Conservation (phyloP, 2,113 vertebrate species). For the Oxyura jamaicensis region DNA sequence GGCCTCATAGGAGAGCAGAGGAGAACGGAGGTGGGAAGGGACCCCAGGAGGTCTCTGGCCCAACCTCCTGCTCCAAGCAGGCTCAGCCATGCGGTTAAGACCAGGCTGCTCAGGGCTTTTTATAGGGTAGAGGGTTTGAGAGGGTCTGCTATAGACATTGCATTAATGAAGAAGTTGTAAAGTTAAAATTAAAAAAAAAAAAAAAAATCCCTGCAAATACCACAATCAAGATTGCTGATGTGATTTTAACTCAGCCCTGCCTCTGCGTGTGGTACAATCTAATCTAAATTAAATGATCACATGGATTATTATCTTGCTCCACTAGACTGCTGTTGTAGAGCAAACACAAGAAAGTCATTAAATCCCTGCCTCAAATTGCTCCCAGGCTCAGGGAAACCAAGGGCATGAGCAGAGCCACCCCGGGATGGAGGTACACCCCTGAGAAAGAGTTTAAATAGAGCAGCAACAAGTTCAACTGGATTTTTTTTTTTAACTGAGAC, state of each 20-base stretch:
- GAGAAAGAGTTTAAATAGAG: not conserved
- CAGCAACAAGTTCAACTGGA: not conserved
- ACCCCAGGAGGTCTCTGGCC: not conserved
- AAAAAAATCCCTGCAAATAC: not conserved
- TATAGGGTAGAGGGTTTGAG: not conserved
- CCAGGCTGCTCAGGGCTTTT: not conserved
- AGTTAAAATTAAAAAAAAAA: not conserved
- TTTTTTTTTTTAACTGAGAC: not conserved
- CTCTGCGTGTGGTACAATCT: not conserved
- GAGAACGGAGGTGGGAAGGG: not conserved
- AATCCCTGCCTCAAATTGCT: not conserved
- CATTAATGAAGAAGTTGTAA: not conserved
- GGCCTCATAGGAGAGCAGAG: not conserved
- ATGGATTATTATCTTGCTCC: not conserved
- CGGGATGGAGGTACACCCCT: accelerated
- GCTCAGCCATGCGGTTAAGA: not conserved
- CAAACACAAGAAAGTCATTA: not conserved
- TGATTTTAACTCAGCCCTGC: not conserved
- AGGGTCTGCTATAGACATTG: not conserved
- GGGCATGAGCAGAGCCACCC: not conserved
- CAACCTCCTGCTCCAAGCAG: not conserved
- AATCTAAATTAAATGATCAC: conserved; percentile 33
- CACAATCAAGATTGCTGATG: not conserved
- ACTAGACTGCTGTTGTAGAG: not conserved
- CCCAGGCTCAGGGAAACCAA: not conserved